phyloP scores from a whole-genome alignment of 1,140 invertebrate species.

The Chionoecetes opilio region DNA sequence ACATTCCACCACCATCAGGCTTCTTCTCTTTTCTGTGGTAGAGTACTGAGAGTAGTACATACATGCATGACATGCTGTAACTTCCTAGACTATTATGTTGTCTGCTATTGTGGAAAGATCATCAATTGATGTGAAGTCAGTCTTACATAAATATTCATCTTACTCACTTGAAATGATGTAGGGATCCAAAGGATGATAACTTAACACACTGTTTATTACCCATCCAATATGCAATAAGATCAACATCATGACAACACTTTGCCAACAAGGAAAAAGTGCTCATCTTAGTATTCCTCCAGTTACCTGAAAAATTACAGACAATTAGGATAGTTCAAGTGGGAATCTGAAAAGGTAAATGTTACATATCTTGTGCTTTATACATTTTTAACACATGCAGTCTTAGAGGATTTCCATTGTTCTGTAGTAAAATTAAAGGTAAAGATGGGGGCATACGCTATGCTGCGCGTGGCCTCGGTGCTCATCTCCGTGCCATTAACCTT shows the following conservation, averaged over 20 bases:
- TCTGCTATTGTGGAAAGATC: background rate
- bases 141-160: constrained; percentile 21
- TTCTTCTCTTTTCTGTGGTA: constrained; percentile 74
- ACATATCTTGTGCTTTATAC: too few species aligned
- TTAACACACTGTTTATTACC: constrained; percentile 82
- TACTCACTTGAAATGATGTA: constrained; percentile 84
- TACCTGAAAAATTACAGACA: constrained; percentile 85
- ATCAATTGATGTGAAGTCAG: background rate
- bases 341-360: too few species aligned
- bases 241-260: constrained; percentile 86
- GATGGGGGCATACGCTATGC: too few species aligned
- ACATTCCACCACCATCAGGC: constrained; percentile 82
- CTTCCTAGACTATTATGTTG: background rate
- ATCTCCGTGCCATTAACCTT: too few species aligned
- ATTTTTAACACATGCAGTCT: too few species aligned
- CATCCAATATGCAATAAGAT: constrained; percentile 85
- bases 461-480: too few species aligned
- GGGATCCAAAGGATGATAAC: constrained; percentile 85
- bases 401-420: too few species aligned
- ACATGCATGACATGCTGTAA: background rate
- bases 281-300: constrained; percentile 84
- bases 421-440: too few species aligned
- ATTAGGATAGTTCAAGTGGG: too few species aligned
- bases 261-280: constrained; percentile 84
- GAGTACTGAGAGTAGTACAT: background rate